These are phyloP conservation scores for Macaria notata DNA, from an alignment of 2,888 invertebrate species.

Conservation along the genomic window DNA sequence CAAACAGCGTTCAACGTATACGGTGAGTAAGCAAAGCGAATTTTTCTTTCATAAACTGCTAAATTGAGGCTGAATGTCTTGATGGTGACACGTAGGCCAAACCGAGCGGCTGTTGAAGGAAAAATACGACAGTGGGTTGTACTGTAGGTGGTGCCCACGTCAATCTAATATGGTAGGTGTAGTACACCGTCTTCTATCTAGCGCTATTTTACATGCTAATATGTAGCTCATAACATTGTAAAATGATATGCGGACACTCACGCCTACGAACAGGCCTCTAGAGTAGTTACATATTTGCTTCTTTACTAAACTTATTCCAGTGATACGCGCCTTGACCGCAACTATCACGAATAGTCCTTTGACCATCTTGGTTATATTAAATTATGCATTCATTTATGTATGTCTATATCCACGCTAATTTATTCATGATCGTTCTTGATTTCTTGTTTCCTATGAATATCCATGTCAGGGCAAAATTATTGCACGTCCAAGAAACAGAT, in stretches of 20 bases:
- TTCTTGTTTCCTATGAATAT: conserved; percentile 26
- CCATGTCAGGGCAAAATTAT: conserved; percentile 26
- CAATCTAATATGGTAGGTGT: conserved; percentile 67
- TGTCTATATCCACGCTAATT: conserved; percentile 15
- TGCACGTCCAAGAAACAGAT: conserved; percentile 38
- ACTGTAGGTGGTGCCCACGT: conserved; percentile 77
- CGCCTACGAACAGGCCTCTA: conserved; percentile 12
- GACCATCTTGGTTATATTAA: conserved; percentile 7
- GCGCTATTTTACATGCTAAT: conserved; percentile 26
- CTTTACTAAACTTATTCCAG: conserved; percentile 13
- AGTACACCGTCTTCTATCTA: conserved; percentile 62
- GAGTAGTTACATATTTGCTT: conserved; percentile 10
- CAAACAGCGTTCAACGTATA: conserved; percentile 59
- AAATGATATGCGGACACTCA: conserved; percentile 19
- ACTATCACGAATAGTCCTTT: conserved; percentile 15
- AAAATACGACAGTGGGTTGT: conserved; percentile 70
- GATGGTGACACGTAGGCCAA: conserved; percentile 71
- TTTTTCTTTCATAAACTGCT: conserved; percentile 50
- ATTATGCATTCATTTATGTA: conserved; percentile 7
- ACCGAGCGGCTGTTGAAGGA: conserved; percentile 54
- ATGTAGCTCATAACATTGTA: conserved; percentile 35
- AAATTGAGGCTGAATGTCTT: conserved; percentile 48
- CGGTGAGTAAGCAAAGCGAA: conserved; percentile 67
- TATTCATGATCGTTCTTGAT: conserved; percentile 9
- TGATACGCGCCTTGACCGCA: conserved; percentile 14